Conservation (phyloP, 2,113 vertebrate genomes). For the Micromys minutus region DNA sequence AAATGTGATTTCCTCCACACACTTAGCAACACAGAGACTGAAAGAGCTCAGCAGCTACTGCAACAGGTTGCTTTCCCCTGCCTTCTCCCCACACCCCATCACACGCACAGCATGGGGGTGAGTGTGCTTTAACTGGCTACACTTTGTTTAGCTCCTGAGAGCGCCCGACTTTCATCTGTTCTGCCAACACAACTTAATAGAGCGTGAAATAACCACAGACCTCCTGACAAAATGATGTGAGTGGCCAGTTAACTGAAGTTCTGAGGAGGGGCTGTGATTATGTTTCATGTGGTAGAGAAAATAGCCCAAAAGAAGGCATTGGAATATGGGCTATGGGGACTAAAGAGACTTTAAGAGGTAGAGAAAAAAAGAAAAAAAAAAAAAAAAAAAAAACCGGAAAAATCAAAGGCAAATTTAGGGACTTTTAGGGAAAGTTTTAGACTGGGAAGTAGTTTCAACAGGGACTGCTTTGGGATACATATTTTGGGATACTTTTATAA, state of each 20-base stretch:
- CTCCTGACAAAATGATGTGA: not conserved
- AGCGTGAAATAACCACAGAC: not conserved
- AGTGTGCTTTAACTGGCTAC: not conserved
- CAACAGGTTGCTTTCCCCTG: not conserved
- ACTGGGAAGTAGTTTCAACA: not conserved
- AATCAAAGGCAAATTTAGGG: not conserved
- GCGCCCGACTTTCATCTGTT: not conserved
- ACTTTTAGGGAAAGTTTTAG: constrained; percentile 11
- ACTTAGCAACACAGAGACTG: not conserved
- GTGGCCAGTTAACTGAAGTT: not conserved
- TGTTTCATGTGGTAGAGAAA: not conserved
- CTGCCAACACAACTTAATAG: not conserved
- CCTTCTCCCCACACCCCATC: not conserved
- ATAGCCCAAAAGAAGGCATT: not conserved
- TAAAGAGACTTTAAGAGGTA: not conserved
- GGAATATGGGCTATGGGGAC: not conserved
- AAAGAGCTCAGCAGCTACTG: not conserved
- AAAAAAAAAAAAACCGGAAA: not conserved
- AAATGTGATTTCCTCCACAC: not conserved
- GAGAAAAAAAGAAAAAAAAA: too few relatives aligned
- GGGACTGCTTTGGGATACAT: not conserved
- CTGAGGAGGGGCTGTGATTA: too few relatives aligned
- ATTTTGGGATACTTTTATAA: constrained; percentile 35
- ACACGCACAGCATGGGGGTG: too few relatives aligned
- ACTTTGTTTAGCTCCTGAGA: not conserved